A percentile compares a stretch with the other conserved stretches of the same genome.
phyloP scores from a whole-genome alignment of 2,113 vertebrate species.

The Ameiurus melas region DNA sequence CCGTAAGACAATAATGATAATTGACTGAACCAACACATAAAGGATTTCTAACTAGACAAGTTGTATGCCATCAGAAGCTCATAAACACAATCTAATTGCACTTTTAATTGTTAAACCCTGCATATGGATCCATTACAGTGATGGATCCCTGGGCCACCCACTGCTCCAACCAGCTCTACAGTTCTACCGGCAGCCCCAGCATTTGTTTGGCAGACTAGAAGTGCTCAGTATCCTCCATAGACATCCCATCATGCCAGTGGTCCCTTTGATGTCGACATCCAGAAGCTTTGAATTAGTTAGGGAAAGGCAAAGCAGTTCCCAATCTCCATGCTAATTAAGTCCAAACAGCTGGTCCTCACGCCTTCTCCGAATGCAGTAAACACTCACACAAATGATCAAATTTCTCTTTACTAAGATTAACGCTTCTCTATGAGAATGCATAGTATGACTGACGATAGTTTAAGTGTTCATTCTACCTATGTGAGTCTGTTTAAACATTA shows the following conservation, averaged over 20 bases:
- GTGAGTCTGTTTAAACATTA: background rate
- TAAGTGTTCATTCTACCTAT: background rate
- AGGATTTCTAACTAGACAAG: background rate
- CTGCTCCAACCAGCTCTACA: background rate
- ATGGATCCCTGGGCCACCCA: slow-evolving; percentile 45
- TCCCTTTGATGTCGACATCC: slow-evolving; percentile 49
- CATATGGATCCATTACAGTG: slow-evolving; percentile 30
- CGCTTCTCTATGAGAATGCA: background rate
- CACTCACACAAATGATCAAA: background rate
- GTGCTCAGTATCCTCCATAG: slow-evolving; percentile 40
- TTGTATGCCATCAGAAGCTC: background rate
- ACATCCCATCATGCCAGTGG: slow-evolving; percentile 34
- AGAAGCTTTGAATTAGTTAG: slow-evolving; percentile 49
- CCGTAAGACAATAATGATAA: background rate
- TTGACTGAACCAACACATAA: background rate
- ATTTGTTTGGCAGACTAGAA: slow-evolving; percentile 40
- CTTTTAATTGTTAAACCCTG: slow-evolving; percentile 3
- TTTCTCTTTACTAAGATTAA: slow-evolving; percentile 1
- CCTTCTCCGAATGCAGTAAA: slow-evolving; percentile 27
- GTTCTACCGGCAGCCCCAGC: slow-evolving; percentile 16
- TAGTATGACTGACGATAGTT: background rate
- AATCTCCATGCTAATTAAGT: slow-evolving; percentile 49
- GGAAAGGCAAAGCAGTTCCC: slow-evolving; percentile 33
- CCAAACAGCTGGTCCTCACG: slow-evolving; percentile 50
- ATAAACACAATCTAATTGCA: background rate